Percentiles rank a stretch among this genome's conserved stretches.
These are phyloP conservation scores for Mormyrops attenuatus DNA, from an alignment of 2,797 vertebrate species.

Conservation along the genomic window DNA sequence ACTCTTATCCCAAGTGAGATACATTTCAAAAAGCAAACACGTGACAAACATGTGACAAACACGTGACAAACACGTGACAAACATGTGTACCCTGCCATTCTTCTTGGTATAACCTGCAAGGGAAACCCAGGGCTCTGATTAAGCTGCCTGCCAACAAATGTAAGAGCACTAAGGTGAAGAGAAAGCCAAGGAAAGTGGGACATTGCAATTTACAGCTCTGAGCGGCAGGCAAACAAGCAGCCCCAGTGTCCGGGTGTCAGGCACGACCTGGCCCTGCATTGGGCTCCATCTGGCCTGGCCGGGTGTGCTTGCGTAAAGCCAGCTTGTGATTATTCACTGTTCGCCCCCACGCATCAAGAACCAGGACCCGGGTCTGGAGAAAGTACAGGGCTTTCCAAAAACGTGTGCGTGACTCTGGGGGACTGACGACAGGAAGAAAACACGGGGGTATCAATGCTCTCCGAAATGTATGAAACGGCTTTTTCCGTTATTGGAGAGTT, in stretches of 20 bases:
- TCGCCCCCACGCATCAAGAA: neutral
- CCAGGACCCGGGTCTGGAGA: neutral
- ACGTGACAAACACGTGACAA: too few relatives aligned
- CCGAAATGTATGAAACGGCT: neutral
- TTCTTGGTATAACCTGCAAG: neutral
- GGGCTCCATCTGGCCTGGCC: neutral
- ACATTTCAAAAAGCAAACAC: too few relatives aligned
- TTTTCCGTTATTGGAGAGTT: neutral
- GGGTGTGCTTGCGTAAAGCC: neutral
- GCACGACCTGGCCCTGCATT: neutral
- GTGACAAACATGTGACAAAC: too few relatives aligned
- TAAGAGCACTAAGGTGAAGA: neutral
- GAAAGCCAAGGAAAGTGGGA: neutral
- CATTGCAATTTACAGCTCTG: neutral
- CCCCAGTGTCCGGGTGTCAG: neutral
- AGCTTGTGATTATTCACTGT: neutral
- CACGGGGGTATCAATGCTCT: neutral
- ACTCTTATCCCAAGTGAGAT: neutral
- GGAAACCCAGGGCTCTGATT: neutral
- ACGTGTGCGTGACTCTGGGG: neutral
- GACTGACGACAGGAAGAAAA: constrained; percentile 20
- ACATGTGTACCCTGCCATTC: neutral
- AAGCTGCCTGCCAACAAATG: neutral
- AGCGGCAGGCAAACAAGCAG: neutral
- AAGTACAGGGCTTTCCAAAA: neutral